phyloP scores from a whole-genome alignment of 1,140 invertebrate genomes.

The Nasonia vitripennis region DNA sequence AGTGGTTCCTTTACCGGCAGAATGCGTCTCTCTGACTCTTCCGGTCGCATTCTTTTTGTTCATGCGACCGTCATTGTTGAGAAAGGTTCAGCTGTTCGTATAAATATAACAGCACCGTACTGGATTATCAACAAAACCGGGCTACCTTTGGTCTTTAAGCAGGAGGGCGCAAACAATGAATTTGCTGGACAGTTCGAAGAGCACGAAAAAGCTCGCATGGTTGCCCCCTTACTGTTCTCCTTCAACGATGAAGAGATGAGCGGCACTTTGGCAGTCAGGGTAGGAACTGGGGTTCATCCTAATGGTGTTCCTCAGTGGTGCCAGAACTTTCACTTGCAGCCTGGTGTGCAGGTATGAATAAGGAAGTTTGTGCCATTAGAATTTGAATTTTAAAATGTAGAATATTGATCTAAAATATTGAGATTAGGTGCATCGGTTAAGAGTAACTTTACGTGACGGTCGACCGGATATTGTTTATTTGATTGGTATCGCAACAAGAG shows the following conservation, averaged over 20 bases:
- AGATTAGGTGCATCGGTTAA: slow-evolving; percentile 77
- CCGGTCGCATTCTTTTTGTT: slow-evolving; percentile 84
- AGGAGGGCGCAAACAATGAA: slow-evolving; percentile 87
- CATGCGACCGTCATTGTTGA: slow-evolving; percentile 79
- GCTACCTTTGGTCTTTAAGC: slow-evolving; percentile 93
- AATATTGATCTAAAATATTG: not conserved
- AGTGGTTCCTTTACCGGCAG: slow-evolving; percentile 73
- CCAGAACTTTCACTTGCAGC: slow-evolving; percentile 87
- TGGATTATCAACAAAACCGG: slow-evolving; percentile 98
- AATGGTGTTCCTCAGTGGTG: slow-evolving; percentile 86
- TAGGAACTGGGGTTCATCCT: slow-evolving; percentile 83
- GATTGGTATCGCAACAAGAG: slow-evolving; percentile 91
- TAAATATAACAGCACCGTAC: slow-evolving; percentile 89
- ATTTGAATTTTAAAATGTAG: slow-evolving; percentile 21
- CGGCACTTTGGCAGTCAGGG: slow-evolving; percentile 76
- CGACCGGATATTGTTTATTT: slow-evolving; percentile 84
- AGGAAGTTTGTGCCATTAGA: not conserved
- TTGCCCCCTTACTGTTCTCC: slow-evolving; percentile 94
- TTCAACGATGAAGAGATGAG: slow-evolving; percentile 92
- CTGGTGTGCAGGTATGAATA: slow-evolving; percentile 80
- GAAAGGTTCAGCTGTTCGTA: slow-evolving; percentile 76
- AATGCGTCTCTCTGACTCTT: slow-evolving; percentile 82
- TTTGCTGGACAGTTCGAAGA: slow-evolving; percentile 96
- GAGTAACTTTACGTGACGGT: slow-evolving; percentile 79
- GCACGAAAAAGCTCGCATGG: slow-evolving; percentile 94